Percentiles rank a stretch among this genome's conserved stretches.
Conservation (phyloP, 1,140 invertebrate species). For the Orius insidiosus region DNA sequence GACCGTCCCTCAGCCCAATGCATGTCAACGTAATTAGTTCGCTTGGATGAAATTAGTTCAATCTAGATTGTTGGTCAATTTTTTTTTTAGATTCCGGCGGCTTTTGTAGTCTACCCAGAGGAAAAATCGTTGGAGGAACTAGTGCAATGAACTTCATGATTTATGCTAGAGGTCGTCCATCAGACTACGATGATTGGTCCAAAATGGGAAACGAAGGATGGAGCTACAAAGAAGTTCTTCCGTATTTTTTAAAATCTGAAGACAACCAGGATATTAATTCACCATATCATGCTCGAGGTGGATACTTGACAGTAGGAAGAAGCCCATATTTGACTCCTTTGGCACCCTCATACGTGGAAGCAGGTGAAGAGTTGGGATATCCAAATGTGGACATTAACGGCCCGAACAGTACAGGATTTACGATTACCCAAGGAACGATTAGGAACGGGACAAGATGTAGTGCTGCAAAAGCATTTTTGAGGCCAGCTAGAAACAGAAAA, state of each 20-base stretch:
- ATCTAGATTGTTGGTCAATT: too few species aligned
- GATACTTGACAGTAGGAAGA: slow-evolving; percentile 47
- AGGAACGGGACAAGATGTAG: slow-evolving; percentile 41
- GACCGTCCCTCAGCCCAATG: too few species aligned
- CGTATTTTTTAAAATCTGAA: slow-evolving; percentile 71
- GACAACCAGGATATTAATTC: slow-evolving; percentile 33
- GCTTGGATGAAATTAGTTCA: too few species aligned
- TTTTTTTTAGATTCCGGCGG: slow-evolving; percentile 32
- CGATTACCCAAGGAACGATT: slow-evolving; percentile 44
- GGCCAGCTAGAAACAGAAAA: slow-evolving; percentile 30
- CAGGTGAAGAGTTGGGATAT: slow-evolving; percentile 33
- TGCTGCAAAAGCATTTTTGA: slow-evolving; percentile 39
- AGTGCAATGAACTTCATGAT: slow-evolving; percentile 69
- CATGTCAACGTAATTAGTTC: too few species aligned
- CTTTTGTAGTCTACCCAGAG: slow-evolving; percentile 35
- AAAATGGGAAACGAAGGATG: slow-evolving; percentile 66
- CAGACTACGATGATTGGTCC: slow-evolving; percentile 53
- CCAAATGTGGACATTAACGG: slow-evolving; percentile 50
- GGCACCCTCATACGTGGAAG: slow-evolving; percentile 30
- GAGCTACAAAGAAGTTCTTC: slow-evolving; percentile 64
- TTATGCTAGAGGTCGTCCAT: slow-evolving; percentile 48
- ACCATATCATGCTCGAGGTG: slow-evolving; percentile 42
- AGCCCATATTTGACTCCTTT: slow-evolving; percentile 41
- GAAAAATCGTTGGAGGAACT: slow-evolving; percentile 43
- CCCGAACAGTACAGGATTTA: slow-evolving; percentile 35